Conservation (phyloP, 2,113 vertebrate species). For the Saccopteryx leptura region DNA sequence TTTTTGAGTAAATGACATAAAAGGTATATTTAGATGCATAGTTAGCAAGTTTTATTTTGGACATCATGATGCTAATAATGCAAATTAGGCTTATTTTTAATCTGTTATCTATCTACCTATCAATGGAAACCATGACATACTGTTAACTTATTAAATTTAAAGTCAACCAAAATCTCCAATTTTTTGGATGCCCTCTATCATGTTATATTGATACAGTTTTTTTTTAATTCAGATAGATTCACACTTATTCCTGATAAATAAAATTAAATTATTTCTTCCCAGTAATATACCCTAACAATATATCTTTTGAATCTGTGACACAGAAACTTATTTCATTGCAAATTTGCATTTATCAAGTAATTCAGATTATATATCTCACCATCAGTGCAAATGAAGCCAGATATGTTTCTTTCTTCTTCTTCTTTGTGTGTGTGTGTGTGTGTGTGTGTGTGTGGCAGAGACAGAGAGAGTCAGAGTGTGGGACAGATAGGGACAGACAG, state of each 20-base stretch:
- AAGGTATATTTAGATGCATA: background rate
- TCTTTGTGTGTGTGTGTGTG: too few species aligned
- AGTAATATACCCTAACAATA: background rate
- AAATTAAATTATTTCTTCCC: slow-evolving; percentile 6
- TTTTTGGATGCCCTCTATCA: background rate
- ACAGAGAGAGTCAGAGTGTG: too few species aligned
- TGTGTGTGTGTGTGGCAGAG: too few species aligned
- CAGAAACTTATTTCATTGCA: background rate
- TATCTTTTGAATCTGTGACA: background rate
- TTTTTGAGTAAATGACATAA: background rate
- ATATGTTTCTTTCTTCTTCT: background rate
- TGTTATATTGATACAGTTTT: background rate
- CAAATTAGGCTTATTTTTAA: slow-evolving; percentile 1
- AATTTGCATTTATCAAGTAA: background rate
- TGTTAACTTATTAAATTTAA: slow-evolving; percentile 22
- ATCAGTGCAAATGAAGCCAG: background rate
- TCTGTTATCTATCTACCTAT: slow-evolving; percentile 2
- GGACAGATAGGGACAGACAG: too few species aligned
- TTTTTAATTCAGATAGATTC: slow-evolving; percentile 2
- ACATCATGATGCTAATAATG: background rate
- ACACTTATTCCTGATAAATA: background rate
- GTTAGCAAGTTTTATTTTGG: slow-evolving; percentile 12
- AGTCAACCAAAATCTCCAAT: background rate
- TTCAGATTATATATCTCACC: background rate
- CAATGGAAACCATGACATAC: background rate